phyloP scores from a whole-genome alignment of 2,888 invertebrate genomes.

The Eristalis arbustorum region DNA sequence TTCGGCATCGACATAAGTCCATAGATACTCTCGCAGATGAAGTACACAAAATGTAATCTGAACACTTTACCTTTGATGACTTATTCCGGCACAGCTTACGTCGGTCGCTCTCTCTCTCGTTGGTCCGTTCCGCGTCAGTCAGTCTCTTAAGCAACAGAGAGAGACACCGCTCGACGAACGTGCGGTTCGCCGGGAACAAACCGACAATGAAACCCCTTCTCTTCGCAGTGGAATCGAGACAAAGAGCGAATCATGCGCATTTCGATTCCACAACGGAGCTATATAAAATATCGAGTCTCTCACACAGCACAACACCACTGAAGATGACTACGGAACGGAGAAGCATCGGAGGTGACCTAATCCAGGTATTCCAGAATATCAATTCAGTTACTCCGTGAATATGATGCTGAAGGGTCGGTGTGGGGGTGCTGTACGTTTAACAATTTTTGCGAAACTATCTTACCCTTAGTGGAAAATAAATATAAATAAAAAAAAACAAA shows the following conservation, averaged over 20 bases:
- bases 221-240: neutral
- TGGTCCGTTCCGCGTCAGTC: neutral
- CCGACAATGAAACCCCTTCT: neutral
- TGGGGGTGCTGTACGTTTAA: constrained; percentile 54
- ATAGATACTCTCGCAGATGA: neutral
- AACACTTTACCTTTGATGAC: neutral
- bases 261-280: neutral
- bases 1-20: neutral
- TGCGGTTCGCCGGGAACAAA: neutral
- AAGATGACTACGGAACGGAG: constrained; percentile 60
- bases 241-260: neutral
- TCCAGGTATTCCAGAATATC: constrained; percentile 77
- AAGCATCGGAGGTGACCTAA: constrained; percentile 75
- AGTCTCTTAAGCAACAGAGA: neutral
- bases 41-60: neutral
- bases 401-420: constrained; percentile 75
- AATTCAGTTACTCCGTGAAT: constrained; percentile 78
- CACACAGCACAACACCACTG: neutral
- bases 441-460: constrained; percentile 61
- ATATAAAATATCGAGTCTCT: neutral
- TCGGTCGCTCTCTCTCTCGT: neutral
- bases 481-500: neutral
- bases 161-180: too few species aligned
- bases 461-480: constrained; percentile 35
- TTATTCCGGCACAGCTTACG: neutral